phyloP scores from a whole-genome alignment of 2,113 vertebrate species.

The Stomatorhinus ivindoensis region DNA sequence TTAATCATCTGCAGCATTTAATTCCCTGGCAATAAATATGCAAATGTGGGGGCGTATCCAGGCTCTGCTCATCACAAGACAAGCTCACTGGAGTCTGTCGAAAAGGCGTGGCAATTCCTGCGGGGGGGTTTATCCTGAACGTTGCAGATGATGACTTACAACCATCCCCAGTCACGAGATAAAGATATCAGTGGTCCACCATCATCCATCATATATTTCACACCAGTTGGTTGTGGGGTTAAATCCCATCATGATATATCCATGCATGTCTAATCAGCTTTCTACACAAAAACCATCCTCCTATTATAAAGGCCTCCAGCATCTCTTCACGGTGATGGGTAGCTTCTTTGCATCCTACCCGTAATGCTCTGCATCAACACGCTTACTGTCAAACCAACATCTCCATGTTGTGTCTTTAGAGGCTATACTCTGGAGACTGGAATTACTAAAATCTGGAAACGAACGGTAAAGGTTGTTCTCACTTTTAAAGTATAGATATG shows the following conservation, averaged over 20 bases:
- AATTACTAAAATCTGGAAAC: neutral
- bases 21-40: constrained; percentile 99
- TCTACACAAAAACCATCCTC: neutral
- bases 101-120: constrained; percentile 32
- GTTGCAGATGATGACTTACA: neutral
- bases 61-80: constrained; percentile 95
- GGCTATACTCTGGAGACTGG: neutral
- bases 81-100: constrained; percentile 76
- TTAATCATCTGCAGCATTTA: constrained; percentile 98
- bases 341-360: neutral
- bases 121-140: neutral
- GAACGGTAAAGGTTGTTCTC: neutral
- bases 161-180: neutral
- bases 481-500: neutral
- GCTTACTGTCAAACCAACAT: neutral
- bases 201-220: neutral
- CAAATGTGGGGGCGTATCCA: constrained; percentile 91
- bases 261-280: neutral
- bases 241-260: neutral
- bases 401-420: neutral
- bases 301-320: neutral
- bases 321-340: neutral
- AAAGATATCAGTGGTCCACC: neutral
- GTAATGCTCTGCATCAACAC: neutral
- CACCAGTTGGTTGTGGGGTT: neutral